These are phyloP conservation scores for Poeciliopsis retropinna DNA, from an alignment of 2,113 vertebrate species.

Conservation along the genomic window DNA sequence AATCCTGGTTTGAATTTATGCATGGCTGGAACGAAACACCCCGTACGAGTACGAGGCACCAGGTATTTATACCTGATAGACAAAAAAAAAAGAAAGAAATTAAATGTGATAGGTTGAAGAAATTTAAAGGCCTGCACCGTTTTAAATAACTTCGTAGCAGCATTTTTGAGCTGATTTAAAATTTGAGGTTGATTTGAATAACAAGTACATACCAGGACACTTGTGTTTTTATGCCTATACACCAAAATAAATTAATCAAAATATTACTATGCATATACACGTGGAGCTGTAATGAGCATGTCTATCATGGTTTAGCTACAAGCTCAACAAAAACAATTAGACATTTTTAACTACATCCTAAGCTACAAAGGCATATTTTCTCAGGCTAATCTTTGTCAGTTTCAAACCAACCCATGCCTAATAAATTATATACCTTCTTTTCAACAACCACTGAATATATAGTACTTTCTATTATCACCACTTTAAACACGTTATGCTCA, in stretches of 20 bases:
- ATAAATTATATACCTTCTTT: not conserved
- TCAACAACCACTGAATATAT: conserved; percentile 16
- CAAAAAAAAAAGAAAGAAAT: not conserved
- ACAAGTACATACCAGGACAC: not conserved
- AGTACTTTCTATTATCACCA: not conserved
- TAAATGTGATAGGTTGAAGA: not conserved
- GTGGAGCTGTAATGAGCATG: not conserved
- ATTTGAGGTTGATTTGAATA: not conserved
- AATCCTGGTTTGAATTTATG: not conserved
- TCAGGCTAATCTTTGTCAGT: not conserved
- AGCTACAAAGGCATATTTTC: no score
- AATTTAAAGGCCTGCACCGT: not conserved
- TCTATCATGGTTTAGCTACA: not conserved
- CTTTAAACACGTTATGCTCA: conserved; percentile 29
- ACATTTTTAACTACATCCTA: not conserved
- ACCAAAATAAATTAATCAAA: not conserved
- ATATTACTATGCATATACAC: not conserved
- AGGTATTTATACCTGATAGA: not conserved
- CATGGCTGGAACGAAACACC: not conserved
- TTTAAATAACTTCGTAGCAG: not conserved
- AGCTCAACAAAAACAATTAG: not conserved
- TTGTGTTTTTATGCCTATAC: not conserved
- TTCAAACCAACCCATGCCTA: not conserved
- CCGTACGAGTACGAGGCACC: not conserved
- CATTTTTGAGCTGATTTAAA: not conserved